These are phyloP conservation scores for Colius striatus DNA, from an alignment of 2,113 vertebrate species.

Conservation along the genomic window DNA sequence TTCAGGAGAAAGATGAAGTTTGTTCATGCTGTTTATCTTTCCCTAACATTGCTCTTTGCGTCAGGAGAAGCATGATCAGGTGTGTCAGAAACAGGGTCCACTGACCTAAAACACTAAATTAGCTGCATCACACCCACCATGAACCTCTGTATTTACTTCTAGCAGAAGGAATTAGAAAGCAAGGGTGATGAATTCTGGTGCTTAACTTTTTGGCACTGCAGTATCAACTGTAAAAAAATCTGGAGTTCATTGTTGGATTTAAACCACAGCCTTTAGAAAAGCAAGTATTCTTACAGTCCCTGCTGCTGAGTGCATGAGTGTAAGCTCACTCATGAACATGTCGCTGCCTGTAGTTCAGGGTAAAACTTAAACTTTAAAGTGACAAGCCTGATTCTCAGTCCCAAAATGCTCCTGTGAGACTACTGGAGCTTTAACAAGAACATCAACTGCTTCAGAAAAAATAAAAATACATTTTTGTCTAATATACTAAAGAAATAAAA, in stretches of 20 bases:
- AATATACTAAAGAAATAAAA: not conserved
- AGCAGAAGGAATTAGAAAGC: not conserved
- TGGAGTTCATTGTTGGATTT: constrained; percentile 13
- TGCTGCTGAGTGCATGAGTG: not conserved
- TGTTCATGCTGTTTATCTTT: not conserved
- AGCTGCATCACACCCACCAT: not conserved
- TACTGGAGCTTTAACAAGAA: not conserved
- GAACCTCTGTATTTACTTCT: not conserved
- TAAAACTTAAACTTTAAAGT: constrained; percentile 1
- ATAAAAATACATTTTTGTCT: not conserved
- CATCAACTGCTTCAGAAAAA: not conserved
- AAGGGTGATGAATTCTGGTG: not conserved
- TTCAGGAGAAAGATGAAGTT: too few relatives aligned
- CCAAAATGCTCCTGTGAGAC: not conserved
- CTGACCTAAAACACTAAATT: not conserved
- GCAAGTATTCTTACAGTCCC: not conserved
- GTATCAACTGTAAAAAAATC: constrained; percentile 23
- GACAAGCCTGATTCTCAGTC: not conserved
- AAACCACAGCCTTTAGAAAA: constrained; percentile 29
- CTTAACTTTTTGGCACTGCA: not conserved
- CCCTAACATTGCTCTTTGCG: not conserved
- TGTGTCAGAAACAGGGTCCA: not conserved
- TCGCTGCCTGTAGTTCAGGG: not conserved
- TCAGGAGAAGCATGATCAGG: not conserved
- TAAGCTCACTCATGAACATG: constrained; percentile 21